Evolutionary conservation across 2,888 invertebrate genomes (phyloP).

Genomic region (Fabriciana adippe): DNA sequence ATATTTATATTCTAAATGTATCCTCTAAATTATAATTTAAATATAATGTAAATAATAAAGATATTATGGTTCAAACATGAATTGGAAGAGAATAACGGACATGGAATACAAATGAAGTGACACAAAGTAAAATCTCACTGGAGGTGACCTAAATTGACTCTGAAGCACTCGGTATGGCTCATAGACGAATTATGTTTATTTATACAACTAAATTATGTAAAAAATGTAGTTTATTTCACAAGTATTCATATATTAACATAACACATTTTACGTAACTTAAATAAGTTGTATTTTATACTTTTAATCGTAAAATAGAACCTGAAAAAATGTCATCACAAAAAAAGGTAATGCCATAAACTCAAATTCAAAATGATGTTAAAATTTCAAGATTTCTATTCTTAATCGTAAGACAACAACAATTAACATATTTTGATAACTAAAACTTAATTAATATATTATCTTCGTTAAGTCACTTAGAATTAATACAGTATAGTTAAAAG

Average conservation of each 20-base stretch:
- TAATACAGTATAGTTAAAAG: slow-evolving; percentile 11
- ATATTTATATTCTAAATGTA: background rate
- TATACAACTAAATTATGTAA: too few relatives aligned
- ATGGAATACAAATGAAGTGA: slow-evolving; percentile 67
- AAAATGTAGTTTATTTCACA: too few relatives aligned
- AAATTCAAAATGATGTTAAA: too few relatives aligned
- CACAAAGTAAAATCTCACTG: slow-evolving; percentile 57
- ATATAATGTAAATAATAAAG: slow-evolving; percentile 7
- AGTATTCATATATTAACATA: too few relatives aligned
- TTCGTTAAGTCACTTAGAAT: background rate
- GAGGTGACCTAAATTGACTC: slow-evolving; percentile 51
- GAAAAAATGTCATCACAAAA: too few relatives aligned
- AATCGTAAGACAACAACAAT: too few relatives aligned
- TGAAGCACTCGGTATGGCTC: background rate
- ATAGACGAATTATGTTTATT: too few relatives aligned
- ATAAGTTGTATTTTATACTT: too few relatives aligned
- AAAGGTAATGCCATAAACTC: too few relatives aligned
- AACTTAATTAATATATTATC: background rate
- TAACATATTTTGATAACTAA: background rate
- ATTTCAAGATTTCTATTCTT: too few relatives aligned
- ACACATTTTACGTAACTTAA: too few relatives aligned
- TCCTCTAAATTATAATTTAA: background rate
- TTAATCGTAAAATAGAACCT: too few relatives aligned
- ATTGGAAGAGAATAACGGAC: slow-evolving; percentile 48
- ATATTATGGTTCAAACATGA: slow-evolving; percentile 32